Evolutionary conservation across 2,888 invertebrate species (phyloP), one percentile per base, ranked within the genome.

Genomic region (Embidobia sp.): DNA sequence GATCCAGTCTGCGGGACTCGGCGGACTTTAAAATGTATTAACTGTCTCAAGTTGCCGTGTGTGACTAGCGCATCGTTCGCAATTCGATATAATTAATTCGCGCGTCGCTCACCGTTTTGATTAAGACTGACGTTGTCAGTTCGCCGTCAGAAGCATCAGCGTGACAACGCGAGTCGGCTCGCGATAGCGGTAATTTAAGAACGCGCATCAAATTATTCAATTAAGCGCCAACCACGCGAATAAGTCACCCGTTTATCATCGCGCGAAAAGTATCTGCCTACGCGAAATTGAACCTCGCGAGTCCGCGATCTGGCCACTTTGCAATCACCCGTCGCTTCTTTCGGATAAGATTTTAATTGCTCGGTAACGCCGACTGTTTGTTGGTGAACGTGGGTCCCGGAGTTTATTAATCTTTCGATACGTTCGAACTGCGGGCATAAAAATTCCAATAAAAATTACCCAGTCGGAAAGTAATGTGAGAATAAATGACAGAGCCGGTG

Each of bases 41-140:
- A 53, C 53, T 33, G 69, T 72, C 59, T 59, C 51, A 59, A 59
- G 74, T 73, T 73, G n/a, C 48, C 63, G 11, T 16, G 40, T 11
- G 8, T 40, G 31, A 55, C 22, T 42, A 13, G 19, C 26, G 55
- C 26, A 53, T 67, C 40, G 26, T 51, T 53, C 22, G 35, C 16
- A 49, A 31, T 61, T 48, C 18, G 27, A 33, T 59, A 61, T 61
- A 61, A 67, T 75, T 75, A 75, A 75, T 61, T 67, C 48, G 22
- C 22, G 44, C 42, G 37, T 29, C 33, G 48, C 48, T 67, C 66
- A 44, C 27, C 29, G 35, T 49, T 74, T 66, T 74, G 66, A 74
- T 74, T 59, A 51, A 74, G 64, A 72, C 22, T 31, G 19, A 33
- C 64, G 33, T 15, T 40, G 42, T 42, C 42, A 57, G 46, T 53